These are phyloP conservation scores for Brachypalpus laphriformis DNA, from an alignment of 2,888 invertebrate genomes.

Conservation along the genomic window DNA sequence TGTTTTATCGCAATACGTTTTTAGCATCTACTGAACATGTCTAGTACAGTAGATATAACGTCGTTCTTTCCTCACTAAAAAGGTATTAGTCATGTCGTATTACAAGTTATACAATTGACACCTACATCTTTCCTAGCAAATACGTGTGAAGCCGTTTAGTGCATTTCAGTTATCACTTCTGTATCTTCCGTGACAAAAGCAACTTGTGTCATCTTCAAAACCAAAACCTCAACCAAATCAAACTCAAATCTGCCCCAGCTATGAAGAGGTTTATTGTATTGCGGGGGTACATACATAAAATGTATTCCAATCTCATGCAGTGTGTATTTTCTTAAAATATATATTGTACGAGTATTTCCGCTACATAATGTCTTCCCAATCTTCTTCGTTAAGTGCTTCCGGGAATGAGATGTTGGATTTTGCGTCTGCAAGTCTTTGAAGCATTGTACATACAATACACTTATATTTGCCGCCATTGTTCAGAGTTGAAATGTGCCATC, in stretches of 20 bases:
- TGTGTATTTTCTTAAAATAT: neutral
- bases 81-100: too few relatives aligned
- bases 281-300: neutral
- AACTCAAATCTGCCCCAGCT: slow-evolving; percentile 13
- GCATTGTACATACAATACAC: neutral
- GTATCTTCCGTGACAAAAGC: neutral
- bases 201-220: slow-evolving; percentile 7
- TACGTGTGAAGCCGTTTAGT: too few relatives aligned
- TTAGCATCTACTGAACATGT: too few relatives aligned
- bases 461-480: too few relatives aligned
- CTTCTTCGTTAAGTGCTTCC: neutral
- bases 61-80: too few relatives aligned
- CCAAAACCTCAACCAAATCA: neutral
- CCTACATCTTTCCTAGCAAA: too few relatives aligned
- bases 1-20: too few relatives aligned
- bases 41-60: too few relatives aligned
- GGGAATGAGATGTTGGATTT: neutral
- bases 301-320: neutral
- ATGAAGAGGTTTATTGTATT: neutral
- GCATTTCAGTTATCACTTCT: neutral
- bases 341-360: too few relatives aligned
- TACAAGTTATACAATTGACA: too few relatives aligned
- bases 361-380: neutral
- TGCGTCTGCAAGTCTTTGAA: neutral
- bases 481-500: neutral